Evolutionary conservation across 1,140 invertebrate species (phyloP).

Genomic region (Euwallacea fornicatus): DNA sequence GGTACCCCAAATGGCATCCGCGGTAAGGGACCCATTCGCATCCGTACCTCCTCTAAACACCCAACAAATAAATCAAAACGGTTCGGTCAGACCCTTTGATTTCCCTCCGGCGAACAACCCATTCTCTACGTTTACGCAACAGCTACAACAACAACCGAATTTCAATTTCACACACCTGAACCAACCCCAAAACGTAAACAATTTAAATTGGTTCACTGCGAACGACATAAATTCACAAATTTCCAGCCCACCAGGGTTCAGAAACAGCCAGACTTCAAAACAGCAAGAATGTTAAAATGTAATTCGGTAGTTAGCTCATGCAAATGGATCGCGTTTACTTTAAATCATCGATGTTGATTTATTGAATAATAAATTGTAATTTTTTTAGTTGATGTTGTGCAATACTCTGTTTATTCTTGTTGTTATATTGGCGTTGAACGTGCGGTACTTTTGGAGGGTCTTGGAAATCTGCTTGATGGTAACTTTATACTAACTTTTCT

Average conservation of each 20-base stretch:
- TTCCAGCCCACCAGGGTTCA: conserved; percentile 52
- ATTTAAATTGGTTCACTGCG: conserved; percentile 47
- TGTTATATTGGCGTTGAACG: neutral
- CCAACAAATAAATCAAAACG: conserved; percentile 40
- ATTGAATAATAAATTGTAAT: conserved; percentile 15
- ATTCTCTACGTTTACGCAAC: conserved; percentile 47
- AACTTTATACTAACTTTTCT: no score
- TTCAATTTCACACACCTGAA: conserved; percentile 44
- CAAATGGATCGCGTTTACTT: conserved; percentile 42
- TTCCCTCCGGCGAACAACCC: conserved; percentile 41
- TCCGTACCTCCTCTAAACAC: conserved; percentile 27
- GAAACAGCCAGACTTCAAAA: conserved; percentile 49
- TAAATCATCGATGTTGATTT: conserved; percentile 25
- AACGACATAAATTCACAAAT: conserved; percentile 50
- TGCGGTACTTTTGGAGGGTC: no score
- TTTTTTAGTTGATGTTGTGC: conserved; percentile 27
- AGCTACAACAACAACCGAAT: conserved; percentile 45
- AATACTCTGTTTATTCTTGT: conserved; percentile 19
- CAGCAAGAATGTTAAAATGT: conserved; percentile 52
- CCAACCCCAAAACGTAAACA: conserved; percentile 42
- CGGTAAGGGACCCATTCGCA: no score
- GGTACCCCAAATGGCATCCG: conserved; percentile 48
- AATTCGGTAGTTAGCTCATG: conserved; percentile 25
- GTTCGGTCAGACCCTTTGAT: conserved; percentile 42
- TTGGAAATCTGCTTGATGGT: no score